Evolutionary conservation across 53 echinoderm and acorn worm species (phyloP).

Genomic region (Crossaster papposus): DNA sequence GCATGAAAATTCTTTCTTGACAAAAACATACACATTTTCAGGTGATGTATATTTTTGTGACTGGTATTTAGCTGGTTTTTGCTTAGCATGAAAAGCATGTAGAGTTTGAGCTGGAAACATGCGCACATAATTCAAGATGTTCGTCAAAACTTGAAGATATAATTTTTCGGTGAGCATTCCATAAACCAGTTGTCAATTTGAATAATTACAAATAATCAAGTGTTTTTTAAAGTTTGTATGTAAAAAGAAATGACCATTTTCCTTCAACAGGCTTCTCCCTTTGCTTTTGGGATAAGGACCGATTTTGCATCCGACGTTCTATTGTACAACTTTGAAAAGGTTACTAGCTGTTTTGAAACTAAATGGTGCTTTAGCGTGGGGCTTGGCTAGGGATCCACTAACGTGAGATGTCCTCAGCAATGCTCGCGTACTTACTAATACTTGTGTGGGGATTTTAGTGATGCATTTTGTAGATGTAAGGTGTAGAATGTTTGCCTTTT

Average conservation of each 20-base stretch:
- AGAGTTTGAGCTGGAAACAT: no score
- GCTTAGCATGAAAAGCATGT: no score
- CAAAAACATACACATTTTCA: no score
- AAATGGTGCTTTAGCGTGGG: neutral
- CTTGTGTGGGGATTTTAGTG: neutral
- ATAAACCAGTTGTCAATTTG: no score
- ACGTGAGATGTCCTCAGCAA: neutral
- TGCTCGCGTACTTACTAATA: neutral
- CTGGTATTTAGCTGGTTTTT: no score
- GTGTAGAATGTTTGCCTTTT: neutral
- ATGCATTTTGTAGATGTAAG: neutral
- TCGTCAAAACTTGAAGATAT: no score
- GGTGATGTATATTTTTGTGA: no score
- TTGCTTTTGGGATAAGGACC: neutral
- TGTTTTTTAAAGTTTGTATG: no score
- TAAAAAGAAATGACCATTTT: neutral
- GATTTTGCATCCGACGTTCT: neutral
- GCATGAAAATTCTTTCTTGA: no score
- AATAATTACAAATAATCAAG: no score
- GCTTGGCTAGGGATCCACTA: neutral
- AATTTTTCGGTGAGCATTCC: no score
- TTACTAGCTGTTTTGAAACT: neutral
- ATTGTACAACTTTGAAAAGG: slow-evolving; percentile 36
- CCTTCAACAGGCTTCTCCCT: neutral
- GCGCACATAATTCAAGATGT: no score